A percentile compares a stretch with the other conserved stretches of the same genome.
These are phyloP conservation scores for Mormyrops boulengeri DNA, from an alignment of 2,797 vertebrate genomes.

Conservation along the genomic window DNA sequence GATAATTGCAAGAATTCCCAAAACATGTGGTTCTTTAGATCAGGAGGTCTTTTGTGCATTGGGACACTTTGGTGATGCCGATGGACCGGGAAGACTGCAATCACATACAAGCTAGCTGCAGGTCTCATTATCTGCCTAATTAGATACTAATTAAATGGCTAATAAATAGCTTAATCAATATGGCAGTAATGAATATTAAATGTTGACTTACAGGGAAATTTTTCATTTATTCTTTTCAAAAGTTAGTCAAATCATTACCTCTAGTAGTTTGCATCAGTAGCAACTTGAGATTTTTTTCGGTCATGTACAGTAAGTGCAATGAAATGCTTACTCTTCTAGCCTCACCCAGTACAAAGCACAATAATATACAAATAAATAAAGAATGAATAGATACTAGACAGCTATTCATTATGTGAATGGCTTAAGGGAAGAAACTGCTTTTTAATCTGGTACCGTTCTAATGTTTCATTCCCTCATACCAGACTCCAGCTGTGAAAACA, in stretches of 20 bases:
- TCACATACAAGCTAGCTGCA: background rate
- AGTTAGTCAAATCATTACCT: background rate
- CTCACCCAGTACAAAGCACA: background rate
- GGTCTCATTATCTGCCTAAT: background rate
- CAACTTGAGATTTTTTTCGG: background rate
- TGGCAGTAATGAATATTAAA: background rate
- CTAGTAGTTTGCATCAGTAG: background rate
- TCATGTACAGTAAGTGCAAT: background rate
- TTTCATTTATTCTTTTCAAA: background rate
- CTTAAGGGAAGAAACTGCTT: background rate
- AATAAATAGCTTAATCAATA: background rate
- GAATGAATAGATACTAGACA: background rate
- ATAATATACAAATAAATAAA: background rate
- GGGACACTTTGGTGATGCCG: background rate
- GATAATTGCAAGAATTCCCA: background rate
- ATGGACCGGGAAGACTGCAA: background rate
- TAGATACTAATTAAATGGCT: background rate
- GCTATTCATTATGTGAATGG: background rate
- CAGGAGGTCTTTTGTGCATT: background rate
- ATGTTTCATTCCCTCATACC: background rate
- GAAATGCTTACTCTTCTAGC: background rate
- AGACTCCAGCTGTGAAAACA: background rate
- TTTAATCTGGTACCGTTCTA: background rate
- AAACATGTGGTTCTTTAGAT: background rate
- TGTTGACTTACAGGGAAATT: background rate